Conservation (phyloP, 37 sponge, comb jelly and placozoan genomes). For the Lycopodina hypogea region DNA sequence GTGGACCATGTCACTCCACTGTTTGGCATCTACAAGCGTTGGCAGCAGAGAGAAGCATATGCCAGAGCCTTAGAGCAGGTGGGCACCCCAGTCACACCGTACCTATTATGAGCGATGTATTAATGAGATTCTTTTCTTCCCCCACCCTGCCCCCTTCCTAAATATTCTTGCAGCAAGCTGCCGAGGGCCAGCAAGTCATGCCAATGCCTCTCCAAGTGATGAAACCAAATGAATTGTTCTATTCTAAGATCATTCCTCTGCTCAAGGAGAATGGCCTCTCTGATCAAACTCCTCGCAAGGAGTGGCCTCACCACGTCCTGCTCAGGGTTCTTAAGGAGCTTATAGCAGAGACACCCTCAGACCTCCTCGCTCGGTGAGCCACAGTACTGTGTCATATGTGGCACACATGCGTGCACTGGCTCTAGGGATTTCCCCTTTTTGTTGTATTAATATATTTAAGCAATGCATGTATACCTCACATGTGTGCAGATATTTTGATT, state of each 20-base stretch:
- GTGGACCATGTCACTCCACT: slow-evolving; percentile 91
- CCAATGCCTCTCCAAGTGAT: slow-evolving; percentile 56
- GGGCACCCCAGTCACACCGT: too few species aligned
- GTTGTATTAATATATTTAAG: neutral
- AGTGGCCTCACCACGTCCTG: slow-evolving; percentile 86
- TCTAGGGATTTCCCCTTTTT: too few species aligned
- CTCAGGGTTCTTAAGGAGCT: slow-evolving; percentile 85
- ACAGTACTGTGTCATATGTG: neutral
- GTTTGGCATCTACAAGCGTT: slow-evolving; percentile 96
- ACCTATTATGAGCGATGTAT: too few species aligned
- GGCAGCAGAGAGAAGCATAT: slow-evolving; percentile 94
- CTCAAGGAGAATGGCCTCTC: slow-evolving; percentile 78
- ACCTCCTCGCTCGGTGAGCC: slow-evolving; percentile 81
- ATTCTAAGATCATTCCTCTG: slow-evolving; percentile 85
- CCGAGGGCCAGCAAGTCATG: slow-evolving; percentile 53
- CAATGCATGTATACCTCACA: too few species aligned
- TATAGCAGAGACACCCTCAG: slow-evolving; percentile 83
- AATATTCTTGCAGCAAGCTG: slow-evolving; percentile 36
- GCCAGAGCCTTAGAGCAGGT: slow-evolving; percentile 74
- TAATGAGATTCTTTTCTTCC: too few species aligned
- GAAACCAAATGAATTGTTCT: slow-evolving; percentile 90
- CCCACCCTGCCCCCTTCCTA: too few species aligned
- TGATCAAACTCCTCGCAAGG: slow-evolving; percentile 79
- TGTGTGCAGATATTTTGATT: neutral
- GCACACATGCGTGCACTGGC: neutral